These are phyloP conservation scores for Orchesellides sinensis DNA, from an alignment of 2,888 invertebrate genomes.

Conservation along the genomic window DNA sequence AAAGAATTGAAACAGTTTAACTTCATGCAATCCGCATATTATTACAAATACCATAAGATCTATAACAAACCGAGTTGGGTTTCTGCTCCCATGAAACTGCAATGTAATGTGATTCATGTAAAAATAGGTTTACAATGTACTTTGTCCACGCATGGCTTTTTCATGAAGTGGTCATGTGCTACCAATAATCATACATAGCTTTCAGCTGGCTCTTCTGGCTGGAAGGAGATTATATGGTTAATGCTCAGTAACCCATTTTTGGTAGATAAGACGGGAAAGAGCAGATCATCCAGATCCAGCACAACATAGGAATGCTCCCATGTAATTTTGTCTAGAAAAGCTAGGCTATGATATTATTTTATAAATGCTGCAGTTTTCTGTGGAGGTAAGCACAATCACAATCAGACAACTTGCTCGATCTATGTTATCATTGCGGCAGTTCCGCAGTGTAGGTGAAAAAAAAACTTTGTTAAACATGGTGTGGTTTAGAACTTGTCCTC, in stretches of 20 bases:
- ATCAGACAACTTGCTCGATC: neutral
- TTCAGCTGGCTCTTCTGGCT: constrained; percentile 4
- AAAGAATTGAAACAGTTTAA: constrained; percentile 4
- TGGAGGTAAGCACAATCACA: constrained; percentile 4
- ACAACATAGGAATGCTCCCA: no score
- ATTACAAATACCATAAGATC: neutral
- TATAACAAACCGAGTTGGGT: neutral
- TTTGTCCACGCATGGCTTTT: no score
- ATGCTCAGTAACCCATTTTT: neutral
- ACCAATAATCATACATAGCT: no score
- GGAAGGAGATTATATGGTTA: neutral
- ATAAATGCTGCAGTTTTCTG: no score
- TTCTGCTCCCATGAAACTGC: neutral
- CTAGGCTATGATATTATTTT: no score
- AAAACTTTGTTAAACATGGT: neutral
- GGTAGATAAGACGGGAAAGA: no score
- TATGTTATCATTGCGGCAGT: neutral
- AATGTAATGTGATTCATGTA: neutral
- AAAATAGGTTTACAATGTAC: no score
- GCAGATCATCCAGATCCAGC: neutral
- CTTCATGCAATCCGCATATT: neutral
- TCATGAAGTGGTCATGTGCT: constrained; percentile 23
- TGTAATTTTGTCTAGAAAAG: no score
- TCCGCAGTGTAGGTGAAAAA: constrained; percentile 1
- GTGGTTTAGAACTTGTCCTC: constrained; percentile 48